Evolutionary conservation across 2,888 invertebrate genomes (phyloP), one percentile per base, ranked within the genome.

Genomic region (Philhelius pedissequus): DNA sequence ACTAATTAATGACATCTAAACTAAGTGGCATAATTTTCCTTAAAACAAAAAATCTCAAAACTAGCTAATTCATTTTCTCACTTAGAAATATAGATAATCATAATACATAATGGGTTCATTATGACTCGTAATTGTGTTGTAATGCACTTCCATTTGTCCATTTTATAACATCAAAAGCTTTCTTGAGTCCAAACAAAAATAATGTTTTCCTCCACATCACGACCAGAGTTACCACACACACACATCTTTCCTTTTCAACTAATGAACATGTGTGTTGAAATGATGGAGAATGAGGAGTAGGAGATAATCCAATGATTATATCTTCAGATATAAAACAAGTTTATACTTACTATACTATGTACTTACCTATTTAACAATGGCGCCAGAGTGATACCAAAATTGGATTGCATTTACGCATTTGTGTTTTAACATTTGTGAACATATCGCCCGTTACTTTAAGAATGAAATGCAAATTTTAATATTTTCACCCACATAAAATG

Each of bases 61-160:
- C 1, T 4, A 20, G 20, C 35, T 30, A 43, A 35, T 11, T 22
- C 30, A 30, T 30, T 62, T 45, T 45, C 32, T 11, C 32, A 22
- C 60, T 60, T 40, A 25, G n/a, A 60, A n/a, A 40, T n/a, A 40
- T 15, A 40, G 20, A 64, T 50, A 18, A 68, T 40, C 62, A 69
- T 78, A 60, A 32, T 54, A 69, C n/a, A n/a, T 78, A 60, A 60
- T 60, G 40, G 52, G 58, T 48, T 78, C 69, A 78, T 78, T 74
- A 78, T 62, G 56, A 38, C 60, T 40, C 11, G 56, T 74, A 78
- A 83, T 74, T 74, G 78, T 64, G 71, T 52, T 38, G 69, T 78
- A 83, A 83, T 83, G 77, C 70, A 80, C 74, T 80, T 52, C 40
- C 64, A 69, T 80, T 74, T 70, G 58, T 70, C 70, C 76, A 76